Conservation (phyloP, 2,113 vertebrate species). For the Chlamydotis undulata region DNA sequence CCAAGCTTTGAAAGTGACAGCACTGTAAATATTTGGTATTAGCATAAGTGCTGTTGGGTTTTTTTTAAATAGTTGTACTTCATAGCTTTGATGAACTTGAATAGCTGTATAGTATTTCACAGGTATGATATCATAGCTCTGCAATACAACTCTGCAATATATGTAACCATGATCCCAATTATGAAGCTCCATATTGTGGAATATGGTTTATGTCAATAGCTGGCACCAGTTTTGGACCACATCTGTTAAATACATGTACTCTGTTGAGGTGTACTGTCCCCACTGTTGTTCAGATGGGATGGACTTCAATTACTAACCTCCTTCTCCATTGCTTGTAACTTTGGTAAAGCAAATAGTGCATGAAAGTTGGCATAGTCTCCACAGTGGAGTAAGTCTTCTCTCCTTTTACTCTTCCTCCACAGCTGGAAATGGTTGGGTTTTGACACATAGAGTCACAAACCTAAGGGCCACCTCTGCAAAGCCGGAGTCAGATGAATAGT, state of each 20-base stretch:
- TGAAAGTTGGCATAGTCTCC: neutral
- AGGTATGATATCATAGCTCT: neutral
- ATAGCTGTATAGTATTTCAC: neutral
- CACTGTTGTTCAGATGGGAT: neutral
- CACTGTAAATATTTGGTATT: neutral
- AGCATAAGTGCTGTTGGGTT: neutral
- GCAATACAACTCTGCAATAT: neutral
- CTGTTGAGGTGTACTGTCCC: neutral
- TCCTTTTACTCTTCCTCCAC: neutral
- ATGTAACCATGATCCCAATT: rapidly evolving
- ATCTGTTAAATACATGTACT: neutral
- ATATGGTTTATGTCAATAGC: neutral
- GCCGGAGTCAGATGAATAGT: neutral
- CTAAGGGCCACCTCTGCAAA: neutral
- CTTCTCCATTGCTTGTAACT: neutral
- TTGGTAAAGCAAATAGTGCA: neutral
- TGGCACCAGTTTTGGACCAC: neutral
- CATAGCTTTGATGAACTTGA: neutral
- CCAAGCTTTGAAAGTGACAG: neutral
- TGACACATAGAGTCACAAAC: neutral
- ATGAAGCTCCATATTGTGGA: neutral
- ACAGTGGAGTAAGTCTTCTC: neutral
- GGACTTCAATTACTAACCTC: neutral
- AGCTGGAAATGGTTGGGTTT: neutral
- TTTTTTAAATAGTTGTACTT: neutral